Base-by-base conservation (phyloP, 2,888 invertebrate genomes). In the Pterostichus niger region DNA sequence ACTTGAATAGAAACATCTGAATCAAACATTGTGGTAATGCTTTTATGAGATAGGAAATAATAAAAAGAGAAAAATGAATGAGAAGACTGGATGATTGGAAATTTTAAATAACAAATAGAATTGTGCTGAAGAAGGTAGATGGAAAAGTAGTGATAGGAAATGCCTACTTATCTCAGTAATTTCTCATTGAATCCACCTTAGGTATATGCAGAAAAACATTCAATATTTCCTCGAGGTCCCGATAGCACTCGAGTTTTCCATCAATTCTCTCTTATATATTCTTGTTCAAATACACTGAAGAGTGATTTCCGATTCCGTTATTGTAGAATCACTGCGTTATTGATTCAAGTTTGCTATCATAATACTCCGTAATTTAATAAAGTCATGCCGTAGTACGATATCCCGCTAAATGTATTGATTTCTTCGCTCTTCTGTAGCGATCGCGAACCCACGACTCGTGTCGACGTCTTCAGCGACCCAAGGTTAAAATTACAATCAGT, bases 291-390 rank as follows among this genome's bases (percentile, higher is more conserved):
- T 56, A 77, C 54, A 13, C 77, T 35, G 49, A 35, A 40, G 56
- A 77, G 77, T 56, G 49, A 56, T 77, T 54, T 54, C 54, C 77
- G 73, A 73, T 73, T 73, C 59, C 35, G 82, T 59, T 77, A 77
- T 56, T 77, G 56, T 77, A 75, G 79, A 68, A 79, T 79, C 79
- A 40, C 73, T 44, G 56, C 15, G 80, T n/a, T 81, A 81, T 81
- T 81, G 82, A 82, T 75, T 82, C 82, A 75, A 75, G 82, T 61
- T 61, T 82, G 75, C 82, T 82, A 73, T 75, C 75, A 75, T 82
- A 82, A 82, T 75, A 82, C 15, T 40, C 17, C 44, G 52, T 82
- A 73, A 82, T 82, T 82, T 82, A 82, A 82, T 81, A 81, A 81
- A 64, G 54, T 24, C 75, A 56, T 82, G 59, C 17, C 24, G 82